A percentile compares a stretch with the other conserved stretches of the same genome.
These are phyloP conservation scores for Argyresthia goedartella DNA, from an alignment of 2,888 invertebrate genomes.

Conservation along the genomic window DNA sequence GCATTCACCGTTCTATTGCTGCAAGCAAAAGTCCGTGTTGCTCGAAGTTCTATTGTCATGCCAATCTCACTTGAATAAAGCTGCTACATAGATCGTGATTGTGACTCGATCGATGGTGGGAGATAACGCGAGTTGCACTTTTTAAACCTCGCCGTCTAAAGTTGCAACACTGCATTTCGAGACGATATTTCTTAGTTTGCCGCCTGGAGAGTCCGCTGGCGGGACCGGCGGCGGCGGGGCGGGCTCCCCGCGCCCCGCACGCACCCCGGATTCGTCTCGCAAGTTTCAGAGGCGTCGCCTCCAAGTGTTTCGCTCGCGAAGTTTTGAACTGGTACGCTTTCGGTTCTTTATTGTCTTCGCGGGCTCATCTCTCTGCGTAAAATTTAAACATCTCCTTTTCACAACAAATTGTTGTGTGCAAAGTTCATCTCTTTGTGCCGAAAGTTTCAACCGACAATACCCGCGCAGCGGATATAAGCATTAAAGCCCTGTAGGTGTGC, in stretches of 20 bases:
- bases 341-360: slow-evolving; percentile 60
- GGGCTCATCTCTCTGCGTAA: slow-evolving; percentile 40
- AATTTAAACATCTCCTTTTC: slow-evolving; percentile 45
- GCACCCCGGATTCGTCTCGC: slow-evolving; percentile 42
- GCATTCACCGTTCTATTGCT: too few species aligned
- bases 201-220: slow-evolving; percentile 36
- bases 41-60: too few species aligned
- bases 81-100: too few species aligned
- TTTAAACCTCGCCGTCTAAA: slow-evolving; percentile 21
- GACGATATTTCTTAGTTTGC: slow-evolving; percentile 62
- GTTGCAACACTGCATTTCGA: slow-evolving; percentile 24
- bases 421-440: slow-evolving; percentile 25
- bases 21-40: too few species aligned
- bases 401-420: slow-evolving; percentile 32
- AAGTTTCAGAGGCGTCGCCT: slow-evolving; percentile 48
- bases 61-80: too few species aligned
- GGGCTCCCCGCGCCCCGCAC: slow-evolving; percentile 21
- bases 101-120: background rate
- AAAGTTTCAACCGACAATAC: slow-evolving; percentile 25
- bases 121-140: slow-evolving; percentile 4
- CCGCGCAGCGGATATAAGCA: slow-evolving; percentile 15
- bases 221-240: slow-evolving; percentile 17
- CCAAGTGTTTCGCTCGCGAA: slow-evolving; percentile 44
- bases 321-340: slow-evolving; percentile 61
- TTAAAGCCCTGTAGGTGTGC: slow-evolving; percentile 16